These are phyloP conservation scores for Sakesphorus luctuosus DNA, from an alignment of 2,113 vertebrate species.

Conservation along the genomic window DNA sequence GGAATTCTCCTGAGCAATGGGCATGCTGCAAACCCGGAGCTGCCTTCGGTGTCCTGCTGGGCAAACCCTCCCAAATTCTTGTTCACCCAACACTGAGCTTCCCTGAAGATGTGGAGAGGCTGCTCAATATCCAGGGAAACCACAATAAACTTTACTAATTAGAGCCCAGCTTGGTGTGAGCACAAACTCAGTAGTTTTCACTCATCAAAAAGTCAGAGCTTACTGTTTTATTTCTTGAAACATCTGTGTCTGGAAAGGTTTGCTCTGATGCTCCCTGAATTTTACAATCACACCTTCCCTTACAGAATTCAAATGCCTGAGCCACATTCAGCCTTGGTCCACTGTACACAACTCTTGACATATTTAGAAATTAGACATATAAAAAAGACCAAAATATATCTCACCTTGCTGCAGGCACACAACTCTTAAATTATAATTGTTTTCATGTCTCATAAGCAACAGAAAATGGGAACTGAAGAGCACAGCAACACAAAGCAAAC, in stretches of 20 bases:
- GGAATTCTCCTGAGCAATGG: background rate
- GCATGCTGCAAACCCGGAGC: background rate
- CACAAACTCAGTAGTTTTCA: background rate
- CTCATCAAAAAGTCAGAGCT: background rate
- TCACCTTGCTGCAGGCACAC: background rate
- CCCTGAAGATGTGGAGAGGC: background rate
- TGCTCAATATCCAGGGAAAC: background rate
- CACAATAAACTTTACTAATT: background rate
- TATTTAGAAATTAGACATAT: background rate
- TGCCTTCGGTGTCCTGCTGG: background rate
- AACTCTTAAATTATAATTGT: background rate
- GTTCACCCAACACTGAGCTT: background rate
- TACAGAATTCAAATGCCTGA: background rate
- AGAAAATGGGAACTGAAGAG: background rate
- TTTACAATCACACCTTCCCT: background rate
- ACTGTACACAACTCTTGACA: background rate
- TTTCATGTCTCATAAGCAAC: background rate
- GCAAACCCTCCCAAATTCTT: background rate
- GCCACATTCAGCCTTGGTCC: background rate
- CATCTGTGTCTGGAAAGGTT: background rate
- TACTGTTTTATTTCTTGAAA: background rate
- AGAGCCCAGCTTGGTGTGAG: background rate
- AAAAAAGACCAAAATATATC: background rate
- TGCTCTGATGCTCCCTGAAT: background rate
- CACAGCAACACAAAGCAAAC: background rate